Conservation (phyloP, 2,113 vertebrate genomes). For the Callithrix jacchus region DNA sequence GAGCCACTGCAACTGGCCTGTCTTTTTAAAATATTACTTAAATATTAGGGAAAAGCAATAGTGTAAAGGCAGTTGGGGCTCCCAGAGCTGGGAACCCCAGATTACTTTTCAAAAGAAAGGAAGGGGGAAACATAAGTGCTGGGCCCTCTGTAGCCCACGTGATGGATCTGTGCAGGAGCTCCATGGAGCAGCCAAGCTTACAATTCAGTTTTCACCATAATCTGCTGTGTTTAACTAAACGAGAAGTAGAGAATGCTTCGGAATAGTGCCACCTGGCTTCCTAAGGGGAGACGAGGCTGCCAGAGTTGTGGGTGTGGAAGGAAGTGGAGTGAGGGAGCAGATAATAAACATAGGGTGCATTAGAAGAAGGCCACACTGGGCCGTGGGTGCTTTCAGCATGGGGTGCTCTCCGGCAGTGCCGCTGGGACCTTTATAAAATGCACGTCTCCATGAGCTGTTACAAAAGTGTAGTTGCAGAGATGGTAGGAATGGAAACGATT, state of each 20-base stretch:
- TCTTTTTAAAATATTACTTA: slow-evolving; percentile 47
- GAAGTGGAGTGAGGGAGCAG: neutral
- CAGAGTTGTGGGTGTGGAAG: neutral
- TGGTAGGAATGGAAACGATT: neutral
- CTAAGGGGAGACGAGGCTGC: neutral
- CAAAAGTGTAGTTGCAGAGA: neutral
- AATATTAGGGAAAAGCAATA: neutral
- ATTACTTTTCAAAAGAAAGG: slow-evolving; percentile 45
- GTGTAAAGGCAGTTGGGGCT: neutral
- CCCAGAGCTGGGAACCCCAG: neutral
- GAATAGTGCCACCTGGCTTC: neutral
- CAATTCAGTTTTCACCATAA: neutral
- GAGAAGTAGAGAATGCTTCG: neutral
- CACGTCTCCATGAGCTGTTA: neutral
- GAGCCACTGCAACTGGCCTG: too few relatives aligned
- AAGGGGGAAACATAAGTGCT: neutral
- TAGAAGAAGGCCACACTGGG: neutral
- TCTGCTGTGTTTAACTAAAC: neutral
- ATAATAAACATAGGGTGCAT: neutral
- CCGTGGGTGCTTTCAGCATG: neutral
- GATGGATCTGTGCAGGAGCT: neutral
- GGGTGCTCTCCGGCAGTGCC: neutral
- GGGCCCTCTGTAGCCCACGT: neutral
- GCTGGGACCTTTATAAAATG: neutral
- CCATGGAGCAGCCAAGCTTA: neutral